phyloP scores from a whole-genome alignment of 2,113 vertebrate genomes.

The Neopipo cinnamomea region DNA sequence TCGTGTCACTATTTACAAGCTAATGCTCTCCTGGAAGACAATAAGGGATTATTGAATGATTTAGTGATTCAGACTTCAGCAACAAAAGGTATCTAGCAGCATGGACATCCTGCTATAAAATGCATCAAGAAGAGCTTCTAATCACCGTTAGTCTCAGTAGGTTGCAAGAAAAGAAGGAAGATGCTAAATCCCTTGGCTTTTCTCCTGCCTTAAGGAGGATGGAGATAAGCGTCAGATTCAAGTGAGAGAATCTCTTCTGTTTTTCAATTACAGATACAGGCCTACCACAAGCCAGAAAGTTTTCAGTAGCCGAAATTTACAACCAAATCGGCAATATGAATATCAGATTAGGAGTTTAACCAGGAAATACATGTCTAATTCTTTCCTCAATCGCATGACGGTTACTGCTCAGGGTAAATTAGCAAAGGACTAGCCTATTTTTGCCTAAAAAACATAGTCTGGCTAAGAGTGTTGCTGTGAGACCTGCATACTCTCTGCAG shows the following conservation, averaged over 20 bases:
- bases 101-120: conserved; percentile 23
- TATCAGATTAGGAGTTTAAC: conserved; percentile 40
- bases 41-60: conserved; percentile 4
- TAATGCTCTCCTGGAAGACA: conserved; percentile 26
- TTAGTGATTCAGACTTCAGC: conserved; percentile 9
- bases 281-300: not conserved
- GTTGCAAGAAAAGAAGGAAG: conserved; percentile 20
- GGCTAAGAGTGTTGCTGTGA: not conserved
- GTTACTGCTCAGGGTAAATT: not conserved
- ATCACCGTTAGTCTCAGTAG: conserved; percentile 37
- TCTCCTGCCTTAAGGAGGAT: conserved; percentile 51
- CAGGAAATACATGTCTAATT: conserved; percentile 11
- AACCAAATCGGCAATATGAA: not conserved
- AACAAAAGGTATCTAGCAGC: conserved; percentile 11
- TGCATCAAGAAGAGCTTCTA: conserved; percentile 33
- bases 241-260: conserved; percentile 38
- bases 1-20: conserved; percentile 26
- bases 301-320: conserved; percentile 45
- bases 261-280: conserved; percentile 41
- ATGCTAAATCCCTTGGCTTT: conserved; percentile 40
- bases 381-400: not conserved
- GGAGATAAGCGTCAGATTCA: conserved; percentile 52
- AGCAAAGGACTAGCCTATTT: not conserved
- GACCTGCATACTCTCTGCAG: not conserved
- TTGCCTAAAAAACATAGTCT: not conserved